Evolutionary conservation across 1,140 invertebrate genomes (phyloP).

Genomic region (Heterodera carotae): DNA sequence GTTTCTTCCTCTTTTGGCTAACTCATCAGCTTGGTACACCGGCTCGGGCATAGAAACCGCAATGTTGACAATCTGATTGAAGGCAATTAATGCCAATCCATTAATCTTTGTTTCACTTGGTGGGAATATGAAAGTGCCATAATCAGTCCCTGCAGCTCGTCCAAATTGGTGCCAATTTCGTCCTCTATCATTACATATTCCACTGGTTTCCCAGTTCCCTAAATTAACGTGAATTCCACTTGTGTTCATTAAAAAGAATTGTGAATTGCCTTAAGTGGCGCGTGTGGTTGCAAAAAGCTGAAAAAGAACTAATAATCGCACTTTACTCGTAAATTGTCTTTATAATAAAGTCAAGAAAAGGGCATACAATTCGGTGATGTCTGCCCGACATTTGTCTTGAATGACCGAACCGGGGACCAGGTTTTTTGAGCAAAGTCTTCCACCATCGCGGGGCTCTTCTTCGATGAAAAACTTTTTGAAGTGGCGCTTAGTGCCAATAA

Average conservation of each 20-base stretch:
- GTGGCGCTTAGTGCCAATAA: conserved; percentile 26
- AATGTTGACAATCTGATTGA: conserved; percentile 21
- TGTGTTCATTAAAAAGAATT: conserved; percentile 13
- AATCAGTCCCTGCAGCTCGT: conserved; percentile 33
- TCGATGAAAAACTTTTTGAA: conserved; percentile 34
- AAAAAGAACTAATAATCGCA: background rate
- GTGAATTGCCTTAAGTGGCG: conserved; percentile 27
- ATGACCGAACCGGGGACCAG: conserved; percentile 35
- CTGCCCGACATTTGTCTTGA: conserved; percentile 27
- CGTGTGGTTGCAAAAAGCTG: conserved; percentile 20
- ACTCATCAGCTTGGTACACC: conserved; percentile 29
- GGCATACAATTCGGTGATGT: conserved; percentile 27
- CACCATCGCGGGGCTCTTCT: background rate
- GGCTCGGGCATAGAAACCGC: conserved; percentile 20
- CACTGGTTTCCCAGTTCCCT: conserved; percentile 38
- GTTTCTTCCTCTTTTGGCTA: conserved; percentile 28
- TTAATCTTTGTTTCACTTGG: conserved; percentile 20
- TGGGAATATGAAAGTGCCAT: conserved; percentile 28
- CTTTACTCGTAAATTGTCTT: conserved; percentile 2
- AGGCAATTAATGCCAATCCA: background rate
- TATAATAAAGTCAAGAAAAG: conserved; percentile 2
- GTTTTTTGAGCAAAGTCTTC: conserved; percentile 27
- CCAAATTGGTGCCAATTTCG: conserved; percentile 22
- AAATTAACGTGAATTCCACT: background rate
- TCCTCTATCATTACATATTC: conserved; percentile 36